These are phyloP conservation scores for Zingel zingel DNA, from an alignment of 2,113 vertebrate species.

Conservation along the genomic window DNA sequence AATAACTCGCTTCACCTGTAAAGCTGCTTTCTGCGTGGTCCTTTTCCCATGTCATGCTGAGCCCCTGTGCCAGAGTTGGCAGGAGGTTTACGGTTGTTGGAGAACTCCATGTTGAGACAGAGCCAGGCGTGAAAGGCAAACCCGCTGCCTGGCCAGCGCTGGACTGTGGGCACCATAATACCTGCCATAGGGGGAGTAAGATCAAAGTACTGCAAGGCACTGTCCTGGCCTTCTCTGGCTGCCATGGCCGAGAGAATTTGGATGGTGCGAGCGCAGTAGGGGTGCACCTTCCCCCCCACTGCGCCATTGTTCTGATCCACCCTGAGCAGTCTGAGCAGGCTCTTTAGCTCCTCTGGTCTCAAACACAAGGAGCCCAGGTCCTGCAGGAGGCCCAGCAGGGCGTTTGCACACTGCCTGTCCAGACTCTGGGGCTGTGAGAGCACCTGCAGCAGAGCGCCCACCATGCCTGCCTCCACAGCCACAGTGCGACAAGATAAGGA, in stretches of 20 bases:
- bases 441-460: constrained; percentile 86
- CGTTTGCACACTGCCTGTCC: constrained; percentile 87
- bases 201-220: constrained; percentile 93
- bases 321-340: constrained; percentile 87
- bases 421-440: constrained; percentile 81
- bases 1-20: constrained; percentile 88
- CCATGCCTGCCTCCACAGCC: constrained; percentile 93
- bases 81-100: constrained; percentile 49
- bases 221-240: constrained; percentile 81
- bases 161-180: constrained; percentile 95
- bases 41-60: constrained; percentile 80
- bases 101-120: constrained; percentile 87
- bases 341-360: constrained; percentile 89
- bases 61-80: constrained; percentile 43
- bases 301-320: constrained; percentile 54
- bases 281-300: constrained; percentile 72
- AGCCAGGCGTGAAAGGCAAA: constrained; percentile 98
- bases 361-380: constrained; percentile 91
- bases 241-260: constrained; percentile 92
- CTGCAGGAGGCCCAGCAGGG: constrained; percentile 89
- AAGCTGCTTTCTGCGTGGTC: constrained; percentile 93
- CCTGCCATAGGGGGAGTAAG: constrained; percentile 95
- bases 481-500: constrained; percentile 90
- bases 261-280: constrained; percentile 83
- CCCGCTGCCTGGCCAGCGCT: constrained; percentile 91